A percentile compares a stretch with the other conserved stretches of the same genome.
Evolutionary conservation across 2,113 vertebrate species (phyloP).

Genomic region (Stigmatopora nigra): DNA sequence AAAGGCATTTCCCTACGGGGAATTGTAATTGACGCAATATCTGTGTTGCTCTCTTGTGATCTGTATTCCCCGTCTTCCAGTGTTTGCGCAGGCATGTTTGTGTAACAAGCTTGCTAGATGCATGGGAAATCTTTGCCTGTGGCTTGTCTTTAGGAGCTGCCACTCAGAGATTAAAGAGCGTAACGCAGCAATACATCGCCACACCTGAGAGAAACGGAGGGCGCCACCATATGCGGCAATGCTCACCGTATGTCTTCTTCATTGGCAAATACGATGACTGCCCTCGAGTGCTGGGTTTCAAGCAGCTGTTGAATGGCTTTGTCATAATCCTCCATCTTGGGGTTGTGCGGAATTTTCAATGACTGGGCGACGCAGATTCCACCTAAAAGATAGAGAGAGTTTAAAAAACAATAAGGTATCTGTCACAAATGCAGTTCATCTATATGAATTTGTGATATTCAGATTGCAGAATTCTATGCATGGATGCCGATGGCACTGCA

Average conservation of each 20-base stretch:
- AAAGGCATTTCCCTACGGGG: conserved; percentile 28
- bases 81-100: conserved; percentile 58
- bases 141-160: conserved; percentile 45
- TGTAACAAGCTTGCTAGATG: conserved; percentile 27
- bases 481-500: not conserved
- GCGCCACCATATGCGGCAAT: conserved; percentile 14
- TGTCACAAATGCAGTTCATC: too few relatives aligned
- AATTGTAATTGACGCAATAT: conserved; percentile 49
- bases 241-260: conserved; percentile 89
- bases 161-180: conserved; percentile 50
- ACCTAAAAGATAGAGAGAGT: conserved; percentile 62
- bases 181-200: conserved; percentile 32
- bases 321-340: conserved; percentile 83
- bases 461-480: not conserved
- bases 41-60: conserved; percentile 37
- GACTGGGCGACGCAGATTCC: conserved; percentile 93
- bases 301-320: conserved; percentile 84
- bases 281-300: conserved; percentile 82
- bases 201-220: conserved; percentile 16
- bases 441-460: too few relatives aligned
- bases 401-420: conserved; percentile 41
- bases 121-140: conserved; percentile 41
- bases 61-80: conserved; percentile 33
- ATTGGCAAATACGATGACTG: conserved; percentile 84
- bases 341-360: conserved; percentile 87